Evolutionary conservation across 2,888 invertebrate genomes (phyloP).

Genomic region (Chrysolina oricalcia): DNA sequence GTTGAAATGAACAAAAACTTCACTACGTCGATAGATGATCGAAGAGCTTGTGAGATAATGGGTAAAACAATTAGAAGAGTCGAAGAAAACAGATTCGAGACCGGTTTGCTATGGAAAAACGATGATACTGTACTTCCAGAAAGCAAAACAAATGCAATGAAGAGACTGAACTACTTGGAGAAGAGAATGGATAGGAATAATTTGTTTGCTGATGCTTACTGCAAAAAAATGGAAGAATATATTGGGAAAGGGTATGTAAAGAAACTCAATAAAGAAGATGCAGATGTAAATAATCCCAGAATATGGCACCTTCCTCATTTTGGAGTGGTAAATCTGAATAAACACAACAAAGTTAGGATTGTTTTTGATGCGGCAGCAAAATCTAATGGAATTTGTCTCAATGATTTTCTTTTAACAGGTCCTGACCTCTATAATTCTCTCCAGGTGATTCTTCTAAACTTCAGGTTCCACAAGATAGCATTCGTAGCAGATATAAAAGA

Average conservation of each 20-base stretch:
- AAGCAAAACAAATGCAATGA: constrained; percentile 15
- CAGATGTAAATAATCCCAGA: not conserved
- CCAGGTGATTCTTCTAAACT: not conserved
- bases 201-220: too few species aligned
- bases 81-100: too few species aligned
- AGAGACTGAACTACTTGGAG: not conserved
- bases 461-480: constrained; percentile 4
- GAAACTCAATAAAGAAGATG: not conserved
- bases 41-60: too few species aligned
- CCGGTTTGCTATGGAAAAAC: constrained; percentile 6
- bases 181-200: not conserved
- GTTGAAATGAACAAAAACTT: too few species aligned
- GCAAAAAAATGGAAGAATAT: too few species aligned
- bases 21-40: too few species aligned
- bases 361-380: not conserved
- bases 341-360: constrained; percentile 12
- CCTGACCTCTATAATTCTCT: constrained; percentile 6
- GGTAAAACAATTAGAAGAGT: too few species aligned
- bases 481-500: not conserved
- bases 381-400: not conserved
- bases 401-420: constrained; percentile 2
- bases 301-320: constrained; percentile 28
- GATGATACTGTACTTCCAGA: constrained; percentile 10
- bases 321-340: constrained; percentile 12
- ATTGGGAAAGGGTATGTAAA: constrained; percentile 2